Evolutionary conservation across 1,140 invertebrate species (phyloP).

Genomic region (Nebria ingens): DNA sequence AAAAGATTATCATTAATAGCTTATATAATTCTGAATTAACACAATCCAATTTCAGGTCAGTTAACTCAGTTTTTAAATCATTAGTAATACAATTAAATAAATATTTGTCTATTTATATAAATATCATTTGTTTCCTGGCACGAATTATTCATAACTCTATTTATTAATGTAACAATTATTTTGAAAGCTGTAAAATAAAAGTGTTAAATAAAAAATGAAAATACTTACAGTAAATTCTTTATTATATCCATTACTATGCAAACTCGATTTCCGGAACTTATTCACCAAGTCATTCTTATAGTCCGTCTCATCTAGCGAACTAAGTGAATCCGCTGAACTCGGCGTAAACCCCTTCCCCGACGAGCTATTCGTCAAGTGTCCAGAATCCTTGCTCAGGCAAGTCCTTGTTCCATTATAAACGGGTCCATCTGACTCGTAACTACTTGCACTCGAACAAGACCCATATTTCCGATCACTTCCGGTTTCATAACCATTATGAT

Average conservation of each 20-base stretch:
- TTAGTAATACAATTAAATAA: too few species aligned
- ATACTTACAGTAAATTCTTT: not conserved
- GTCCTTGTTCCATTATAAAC: slow-evolving; percentile 16
- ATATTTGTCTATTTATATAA: too few species aligned
- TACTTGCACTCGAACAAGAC: slow-evolving; percentile 31
- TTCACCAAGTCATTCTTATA: slow-evolving; percentile 24
- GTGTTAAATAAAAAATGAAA: too few species aligned
- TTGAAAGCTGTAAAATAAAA: too few species aligned
- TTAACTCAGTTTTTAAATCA: too few species aligned
- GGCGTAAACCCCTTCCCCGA: slow-evolving; percentile 28
- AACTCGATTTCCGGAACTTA: slow-evolving; percentile 18
- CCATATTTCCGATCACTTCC: slow-evolving; percentile 27
- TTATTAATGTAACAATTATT: too few species aligned
- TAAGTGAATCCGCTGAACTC: slow-evolving; percentile 30
- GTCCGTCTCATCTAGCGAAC: slow-evolving; percentile 33
- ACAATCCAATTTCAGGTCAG: too few species aligned
- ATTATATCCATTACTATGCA: slow-evolving; percentile 1
- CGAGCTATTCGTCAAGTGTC: slow-evolving; percentile 27
- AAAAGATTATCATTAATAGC: too few species aligned
- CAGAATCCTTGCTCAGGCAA: slow-evolving; percentile 31
- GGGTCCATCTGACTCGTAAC: slow-evolving; percentile 29
- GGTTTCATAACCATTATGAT: slow-evolving; percentile 21
- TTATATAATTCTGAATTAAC: too few species aligned
- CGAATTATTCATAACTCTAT: too few species aligned
- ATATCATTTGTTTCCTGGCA: too few species aligned